These are phyloP conservation scores for Oxystoma pomonae DNA, from an alignment of 2,888 invertebrate genomes.

Conservation along the genomic window DNA sequence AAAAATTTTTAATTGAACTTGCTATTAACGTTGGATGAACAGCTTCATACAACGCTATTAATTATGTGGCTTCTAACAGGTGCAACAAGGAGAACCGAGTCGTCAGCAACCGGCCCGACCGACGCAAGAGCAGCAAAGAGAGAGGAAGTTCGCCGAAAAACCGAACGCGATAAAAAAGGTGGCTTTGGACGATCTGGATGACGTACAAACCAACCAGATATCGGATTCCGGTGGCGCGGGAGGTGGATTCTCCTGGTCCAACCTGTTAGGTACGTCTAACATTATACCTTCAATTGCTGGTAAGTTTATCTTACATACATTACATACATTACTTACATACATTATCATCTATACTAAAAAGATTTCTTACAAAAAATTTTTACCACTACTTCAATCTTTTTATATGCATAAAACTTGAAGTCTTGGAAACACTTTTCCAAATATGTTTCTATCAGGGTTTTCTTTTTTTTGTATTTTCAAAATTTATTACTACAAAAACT, in stretches of 20 bases:
- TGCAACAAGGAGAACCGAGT: slow-evolving; percentile 22
- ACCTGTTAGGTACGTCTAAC: slow-evolving; percentile 63
- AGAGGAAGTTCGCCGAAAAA: slow-evolving; percentile 84
- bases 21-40: too few species aligned
- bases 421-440: too few species aligned
- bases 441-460: too few species aligned
- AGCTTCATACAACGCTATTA: slow-evolving; percentile 3
- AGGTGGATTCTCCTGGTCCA: slow-evolving; percentile 88
- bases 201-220: slow-evolving; percentile 76
- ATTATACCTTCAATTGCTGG: slow-evolving; percentile 14
- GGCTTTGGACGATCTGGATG: slow-evolving; percentile 74
- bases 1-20: too few species aligned
- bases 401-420: too few species aligned
- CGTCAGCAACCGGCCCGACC: slow-evolving; percentile 31
- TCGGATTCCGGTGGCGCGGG: slow-evolving; percentile 51
- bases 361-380: too few species aligned
- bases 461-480: too few species aligned
- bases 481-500: too few species aligned
- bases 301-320: slow-evolving; percentile 11
- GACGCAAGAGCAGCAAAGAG: slow-evolving; percentile 49
- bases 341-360: too few species aligned
- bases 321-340: too few species aligned
- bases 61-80: slow-evolving; percentile 12
- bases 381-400: too few species aligned
- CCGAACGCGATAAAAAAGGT: slow-evolving; percentile 88